Base-by-base conservation (phyloP, 2,797 vertebrate species). In the Macroramphosus scolopax region DNA sequence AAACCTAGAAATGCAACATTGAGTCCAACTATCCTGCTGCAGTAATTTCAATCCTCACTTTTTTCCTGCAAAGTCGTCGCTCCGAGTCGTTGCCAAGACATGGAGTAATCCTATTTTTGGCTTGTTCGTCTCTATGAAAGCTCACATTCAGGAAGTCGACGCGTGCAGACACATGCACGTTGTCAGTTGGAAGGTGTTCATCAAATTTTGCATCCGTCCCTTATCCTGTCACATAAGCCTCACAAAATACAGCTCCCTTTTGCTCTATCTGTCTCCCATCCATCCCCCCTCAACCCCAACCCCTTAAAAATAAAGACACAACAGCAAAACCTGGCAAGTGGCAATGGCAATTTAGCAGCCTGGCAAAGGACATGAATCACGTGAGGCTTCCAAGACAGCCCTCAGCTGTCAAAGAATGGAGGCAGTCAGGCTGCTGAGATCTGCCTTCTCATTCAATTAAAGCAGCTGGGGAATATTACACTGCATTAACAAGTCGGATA, bases 91-190 rank as follows among this genome's bases (percentile, higher is more conserved):
- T 72, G 76, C 82, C 71, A 64, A 81, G 70, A 64, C 51, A 40
- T 38, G 60, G 51, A 77, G 71, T 63, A 78, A 82, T 82, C 81
- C 66, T 80, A 75, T 83, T 81, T 82, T 65, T 76, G 69, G 77
- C 58, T 38, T 15, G 40, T 51, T 50, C 56, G 40, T 38, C 43
- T 49, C 52, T 32, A 33, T 69, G 75, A 78, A 87, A 68, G 52
- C 60, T 4, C 17, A 37, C 59, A 46, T 80, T 77, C 56, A 71
- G 72, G 68, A 76, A 70, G 76, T 57, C 39, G 5, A 29, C 29
- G 20, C 52, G 58, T 64, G 58, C 61, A 79, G 68, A 69, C 51
- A 54, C 64, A 49, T 62, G 64, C 44, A 37, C 58, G 63, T 60
- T 70, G 81, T 81, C 82, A 80, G 50, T 46, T 63, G 64, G 69